Base-by-base conservation (phyloP, 2,797 vertebrate genomes). In the Manis javanica region DNA sequence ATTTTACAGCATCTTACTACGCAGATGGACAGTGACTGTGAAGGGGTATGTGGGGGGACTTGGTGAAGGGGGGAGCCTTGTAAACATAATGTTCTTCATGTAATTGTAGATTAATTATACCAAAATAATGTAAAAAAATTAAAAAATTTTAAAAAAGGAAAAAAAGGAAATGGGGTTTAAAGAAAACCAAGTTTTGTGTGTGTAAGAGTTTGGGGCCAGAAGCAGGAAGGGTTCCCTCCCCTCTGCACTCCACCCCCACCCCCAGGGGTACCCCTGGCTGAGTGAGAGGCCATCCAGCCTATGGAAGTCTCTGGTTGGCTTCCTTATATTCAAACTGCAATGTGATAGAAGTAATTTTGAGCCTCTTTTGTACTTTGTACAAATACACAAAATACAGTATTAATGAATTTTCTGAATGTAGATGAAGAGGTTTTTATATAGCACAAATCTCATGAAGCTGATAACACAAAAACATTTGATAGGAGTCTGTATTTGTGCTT, bases 401-500 rank as follows among this genome's bases (percentile, higher is more conserved):
- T 59, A 57, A 59, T 71, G 53, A 66, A n/a, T 37, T 90, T 94
- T 75, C 66, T 53, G 3, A 91, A 75, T 16, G 12, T 63, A 94
- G 7, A 37, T 69, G 4, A 84, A 82, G 23, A 71, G 18, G 18
- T 59, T 93, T 92, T 63, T 37, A 74, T 81, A 19, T n/a, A 16
- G 16, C 53, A 86, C 46, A 53, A 93, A 21, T 83, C 37, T 87
- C 94, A 74, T 11, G 89, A 79, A 95, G 92, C 23, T 55, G 39
- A 59, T 42, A 8, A 18, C 39, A 23, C 72, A 49, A 83, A 69
- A 88, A 87, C 11, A 72, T 85, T 85, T 82, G 18, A 63, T 61
- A 82, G 29, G 21, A 46, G 2, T 83, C 24, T 81, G 8, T 18
- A 46, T 96, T 87, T 90, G 74, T 69, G 39, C 34, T 92, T 95